These are phyloP conservation scores for Neria commutata DNA, from an alignment of 2,888 invertebrate genomes.

Conservation along the genomic window DNA sequence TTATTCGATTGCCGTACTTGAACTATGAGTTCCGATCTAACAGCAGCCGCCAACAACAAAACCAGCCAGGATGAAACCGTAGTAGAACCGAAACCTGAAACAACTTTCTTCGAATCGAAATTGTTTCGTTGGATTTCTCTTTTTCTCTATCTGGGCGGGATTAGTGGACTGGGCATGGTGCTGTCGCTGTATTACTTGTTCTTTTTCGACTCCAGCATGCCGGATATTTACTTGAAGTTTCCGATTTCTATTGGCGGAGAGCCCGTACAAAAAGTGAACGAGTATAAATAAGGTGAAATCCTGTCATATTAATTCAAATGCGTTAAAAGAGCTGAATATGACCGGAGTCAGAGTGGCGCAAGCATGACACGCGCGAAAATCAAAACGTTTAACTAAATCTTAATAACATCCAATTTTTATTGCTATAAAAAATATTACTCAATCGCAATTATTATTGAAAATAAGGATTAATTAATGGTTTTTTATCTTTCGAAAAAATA, in stretches of 20 bases:
- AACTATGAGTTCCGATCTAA: no score
- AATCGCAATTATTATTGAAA: no score
- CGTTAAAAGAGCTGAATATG: no score
- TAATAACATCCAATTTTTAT: no score
- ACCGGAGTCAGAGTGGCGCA: no score
- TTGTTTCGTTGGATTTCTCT: conserved; percentile 53
- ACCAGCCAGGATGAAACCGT: conserved; percentile 7
- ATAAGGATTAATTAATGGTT: no score
- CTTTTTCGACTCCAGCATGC: conserved; percentile 59
- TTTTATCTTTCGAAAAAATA: no score
- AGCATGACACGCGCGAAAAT: no score
- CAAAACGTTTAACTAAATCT: no score
- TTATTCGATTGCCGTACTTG: not conserved
- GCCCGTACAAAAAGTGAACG: conserved; percentile 52
- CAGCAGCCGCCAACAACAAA: no score
- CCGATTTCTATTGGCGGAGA: conserved; percentile 52
- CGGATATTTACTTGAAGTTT: conserved; percentile 55
- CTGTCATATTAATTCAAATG: no score
- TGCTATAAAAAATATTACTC: no score
- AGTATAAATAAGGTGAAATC: conserved; percentile 38
- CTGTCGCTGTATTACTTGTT: conserved; percentile 54
- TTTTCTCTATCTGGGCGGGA: conserved; percentile 52
- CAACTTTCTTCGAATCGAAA: conserved; percentile 48
- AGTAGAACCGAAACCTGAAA: conserved; percentile 17
- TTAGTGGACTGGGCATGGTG: conserved; percentile 54